Evolutionary conservation across 2,797 vertebrate genomes (phyloP), one percentile per base, ranked within the genome.

Genomic region (Ciconia nigra): DNA sequence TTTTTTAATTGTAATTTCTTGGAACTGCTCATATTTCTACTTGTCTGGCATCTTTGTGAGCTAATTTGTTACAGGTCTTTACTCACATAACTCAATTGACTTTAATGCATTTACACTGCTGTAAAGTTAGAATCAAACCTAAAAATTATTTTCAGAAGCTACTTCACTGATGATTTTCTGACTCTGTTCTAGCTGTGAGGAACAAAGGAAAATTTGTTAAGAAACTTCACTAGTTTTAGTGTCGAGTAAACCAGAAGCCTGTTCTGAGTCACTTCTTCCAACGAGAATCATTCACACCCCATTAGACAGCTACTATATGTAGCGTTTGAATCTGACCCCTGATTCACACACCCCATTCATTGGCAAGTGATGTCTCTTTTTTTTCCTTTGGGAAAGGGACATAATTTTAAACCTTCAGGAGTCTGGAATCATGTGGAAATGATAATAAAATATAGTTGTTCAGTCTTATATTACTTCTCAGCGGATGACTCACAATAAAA

Each of bases 401-500:
- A 66, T 59, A 31, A 90, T 42, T 84, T 51, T 35, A 79, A 83
- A 81, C 31, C 31, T 70, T 73, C 16, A 35, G 20, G 80, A 92
- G 49, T 54, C 28, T 15, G 35, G 31, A 66, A 63, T 83, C 62
- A 57, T 35, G 37, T 83, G 72, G 31, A 93, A 80, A 84, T 72
- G 4, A 41, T 41, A 57, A 80, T 42, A 74, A 95, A 92, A 77
- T 69, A 54, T 15, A 71, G 35, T 67, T 88, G 13, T 57, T 74
- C 54, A 44, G n/a, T 83, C 22, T 35, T 77, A 29, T 42, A 66
- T 47, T 90, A 22, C 13, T 33, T 93, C 62, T 94, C 41, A 73
- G 44, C n/a, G 72, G 57, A 28, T 93, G 87, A 95, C 61, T 97
- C 84, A 82, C 37, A 90, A 70, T 80, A 59, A 96, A 54, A 83